A percentile compares a stretch with the other conserved stretches of the same genome.
Evolutionary conservation across 2,113 vertebrate genomes (phyloP).

Genomic region (Oncorhynchus keta): DNA sequence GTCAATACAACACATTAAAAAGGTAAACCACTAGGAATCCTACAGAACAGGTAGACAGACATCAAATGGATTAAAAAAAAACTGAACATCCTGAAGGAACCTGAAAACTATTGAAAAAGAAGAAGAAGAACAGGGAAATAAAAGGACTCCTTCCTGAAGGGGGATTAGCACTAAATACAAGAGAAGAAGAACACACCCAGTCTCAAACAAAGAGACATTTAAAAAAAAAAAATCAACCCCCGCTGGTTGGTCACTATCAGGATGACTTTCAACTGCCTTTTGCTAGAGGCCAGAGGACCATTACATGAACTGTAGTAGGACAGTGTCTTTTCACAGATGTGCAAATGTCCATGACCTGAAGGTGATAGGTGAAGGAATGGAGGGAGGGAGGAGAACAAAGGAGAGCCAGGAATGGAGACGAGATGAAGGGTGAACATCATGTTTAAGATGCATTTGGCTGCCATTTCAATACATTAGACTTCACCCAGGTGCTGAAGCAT

Average conservation of each 20-base stretch:
- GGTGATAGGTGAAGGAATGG: conserved; percentile 41
- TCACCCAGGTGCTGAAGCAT: conserved; percentile 13
- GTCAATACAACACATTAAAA: background rate
- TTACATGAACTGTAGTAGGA: conserved; percentile 28
- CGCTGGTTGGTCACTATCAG: conserved; percentile 8
- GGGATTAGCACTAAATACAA: conserved; percentile 37
- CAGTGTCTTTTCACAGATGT: conserved; percentile 70
- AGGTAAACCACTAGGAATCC: conserved; percentile 1
- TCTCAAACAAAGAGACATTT: conserved; percentile 33
- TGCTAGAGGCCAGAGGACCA: conserved; percentile 59
- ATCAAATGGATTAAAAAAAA: background rate
- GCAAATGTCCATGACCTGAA: conserved; percentile 68
- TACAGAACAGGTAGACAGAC: background rate
- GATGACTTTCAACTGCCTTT: conserved; percentile 72
- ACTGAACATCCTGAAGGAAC: background rate
- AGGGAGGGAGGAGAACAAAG: conserved; percentile 10
- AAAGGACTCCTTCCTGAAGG: background rate
- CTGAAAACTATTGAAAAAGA: conserved; percentile 26
- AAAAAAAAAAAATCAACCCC: conserved; percentile 8
- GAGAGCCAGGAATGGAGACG: background rate
- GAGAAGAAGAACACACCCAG: conserved; percentile 20
- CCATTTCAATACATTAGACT: conserved; percentile 31
- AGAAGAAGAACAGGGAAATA: conserved; percentile 12
- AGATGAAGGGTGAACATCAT: conserved; percentile 30
- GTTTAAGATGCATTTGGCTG: conserved; percentile 25